Base-by-base conservation (phyloP, 2,797 vertebrate genomes). In the Allobates femoralis region DNA sequence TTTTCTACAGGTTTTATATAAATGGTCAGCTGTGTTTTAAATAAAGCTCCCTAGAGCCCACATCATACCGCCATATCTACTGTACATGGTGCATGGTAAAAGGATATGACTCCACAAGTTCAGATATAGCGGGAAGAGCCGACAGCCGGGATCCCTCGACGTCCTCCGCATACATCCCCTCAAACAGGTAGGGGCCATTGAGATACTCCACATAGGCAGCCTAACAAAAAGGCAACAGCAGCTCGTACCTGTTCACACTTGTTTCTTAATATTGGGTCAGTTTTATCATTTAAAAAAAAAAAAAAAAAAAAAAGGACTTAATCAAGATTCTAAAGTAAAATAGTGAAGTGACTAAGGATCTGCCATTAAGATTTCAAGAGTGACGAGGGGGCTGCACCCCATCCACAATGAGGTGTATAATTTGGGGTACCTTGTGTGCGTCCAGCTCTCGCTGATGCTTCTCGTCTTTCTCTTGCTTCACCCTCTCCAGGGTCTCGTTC, bases 71-170 rank as follows among this genome's bases (percentile, higher is more conserved):
- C 56, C 8, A 60, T n/a, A 62, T 21, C 32, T 7, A 67, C 16
- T 19, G 16, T 19, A 67, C 16, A 34, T 7, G 1, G 19, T 32
- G 5, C 30, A 46, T 75, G 14, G 8, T 32, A 32, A 64, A 95
- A 98, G 95, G 97, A 99, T 99, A 99, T 99, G 79, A 82, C 41
- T 96, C 93, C 60, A 96, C 90, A 46, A 97, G 91, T 5, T 90
- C 79, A 1, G 78, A 30, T 74, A 96, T 92, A 60, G 91, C 95
- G 1, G 96, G 95, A 58, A 97, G 90, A 56, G 69, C 79, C 15
- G 89, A 90, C 62, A 98, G 89, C 50, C 91, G 95, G 46, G 90
- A 89, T 86, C 94, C 93, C 78, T 97, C 95, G 41, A 90, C 64
- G 74, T 98, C 96, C 21, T 96, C 95, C 3, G 88, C 85, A 23